Evolutionary conservation across 2,797 vertebrate genomes (phyloP), one percentile per base, ranked within the genome.

Genomic region (Enoplosus armatus): DNA sequence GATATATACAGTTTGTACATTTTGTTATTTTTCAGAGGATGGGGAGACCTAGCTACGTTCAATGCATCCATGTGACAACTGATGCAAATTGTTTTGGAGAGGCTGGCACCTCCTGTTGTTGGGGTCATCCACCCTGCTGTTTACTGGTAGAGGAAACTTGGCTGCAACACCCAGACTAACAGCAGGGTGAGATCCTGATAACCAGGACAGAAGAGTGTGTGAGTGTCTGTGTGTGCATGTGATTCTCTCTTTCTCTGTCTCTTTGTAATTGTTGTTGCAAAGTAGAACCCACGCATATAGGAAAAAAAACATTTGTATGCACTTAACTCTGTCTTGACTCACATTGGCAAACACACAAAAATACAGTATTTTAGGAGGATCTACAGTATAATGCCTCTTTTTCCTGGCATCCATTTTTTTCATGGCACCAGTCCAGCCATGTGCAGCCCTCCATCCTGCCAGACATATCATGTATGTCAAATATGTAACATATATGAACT

Each of bases 151-250:
- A 59, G 63, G 51, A 72, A 55, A 72, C 27, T 73, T 77, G 78
- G 74, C 69, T 76, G 33, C 64, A 59, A 60, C 47, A 62, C 15
- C 54, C 41, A 50, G 60, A 56, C 48, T 70, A 35, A 69, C 54
- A 77, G 64, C 50, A 2, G 64, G 64, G 69, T 60, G 54, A 65
- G 59, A 77, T 80, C 72, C 77, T 63, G 67, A 76, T 56, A 69
- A 65, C 69, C 47, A 55, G 69, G 77, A 80, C 68, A 65, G 31
- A 29, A 14, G 39, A 45, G 59, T 41, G 37, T 5, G 14, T 37
- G 2, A 18, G 15, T 70, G 22, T 70, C 7, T 20, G 8, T 53
- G 4, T 47, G 18, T 47, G 2, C 64, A 0, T 53, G 10, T 63
- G n/a, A 8, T 1, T 51, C 1, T 62, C 2, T 35, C 20, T 72